Percentiles rank a stretch among this genome's conserved stretches.
These are phyloP conservation scores for Temnopleurus reevesii DNA, from an alignment of 53 echinoderm and acorn worm species.

Conservation along the genomic window DNA sequence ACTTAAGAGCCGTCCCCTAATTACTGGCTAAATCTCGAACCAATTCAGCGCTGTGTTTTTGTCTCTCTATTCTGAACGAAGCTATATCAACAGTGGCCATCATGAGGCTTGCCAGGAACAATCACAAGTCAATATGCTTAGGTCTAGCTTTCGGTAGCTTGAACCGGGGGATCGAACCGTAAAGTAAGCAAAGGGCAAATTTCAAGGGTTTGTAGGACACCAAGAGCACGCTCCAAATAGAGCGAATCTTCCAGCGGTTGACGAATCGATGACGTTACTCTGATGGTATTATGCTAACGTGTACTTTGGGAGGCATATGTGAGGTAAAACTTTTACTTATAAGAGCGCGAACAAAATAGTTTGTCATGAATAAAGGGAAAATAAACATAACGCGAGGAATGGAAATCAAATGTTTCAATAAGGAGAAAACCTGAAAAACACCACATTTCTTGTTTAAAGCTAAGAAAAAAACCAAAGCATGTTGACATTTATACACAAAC, in stretches of 20 bases:
- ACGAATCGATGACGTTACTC: neutral
- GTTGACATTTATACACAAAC: too few relatives aligned
- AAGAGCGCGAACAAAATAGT: too few relatives aligned
- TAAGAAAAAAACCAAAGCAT: too few relatives aligned
- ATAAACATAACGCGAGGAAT: too few relatives aligned
- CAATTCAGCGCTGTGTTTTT: neutral
- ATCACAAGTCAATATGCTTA: neutral
- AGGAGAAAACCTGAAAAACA: too few relatives aligned
- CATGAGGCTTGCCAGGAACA: neutral
- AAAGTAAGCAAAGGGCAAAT: neutral
- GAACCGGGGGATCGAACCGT: conserved; percentile 1
- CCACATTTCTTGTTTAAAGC: too few relatives aligned
- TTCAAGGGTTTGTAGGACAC: neutral
- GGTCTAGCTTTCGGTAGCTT: neutral
- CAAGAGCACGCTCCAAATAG: neutral
- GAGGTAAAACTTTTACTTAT: too few relatives aligned
- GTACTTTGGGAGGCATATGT: too few relatives aligned
- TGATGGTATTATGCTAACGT: too few relatives aligned
- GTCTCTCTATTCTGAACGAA: neutral
- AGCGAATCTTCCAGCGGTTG: neutral
- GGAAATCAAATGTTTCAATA: too few relatives aligned
- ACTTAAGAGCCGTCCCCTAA: conserved; percentile 19
- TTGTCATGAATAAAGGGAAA: too few relatives aligned
- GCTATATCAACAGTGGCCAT: conserved; percentile 18
- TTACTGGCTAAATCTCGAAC: neutral